Conservation (phyloP, 2,888 invertebrate genomes). For the Maniola hyperantus region DNA sequence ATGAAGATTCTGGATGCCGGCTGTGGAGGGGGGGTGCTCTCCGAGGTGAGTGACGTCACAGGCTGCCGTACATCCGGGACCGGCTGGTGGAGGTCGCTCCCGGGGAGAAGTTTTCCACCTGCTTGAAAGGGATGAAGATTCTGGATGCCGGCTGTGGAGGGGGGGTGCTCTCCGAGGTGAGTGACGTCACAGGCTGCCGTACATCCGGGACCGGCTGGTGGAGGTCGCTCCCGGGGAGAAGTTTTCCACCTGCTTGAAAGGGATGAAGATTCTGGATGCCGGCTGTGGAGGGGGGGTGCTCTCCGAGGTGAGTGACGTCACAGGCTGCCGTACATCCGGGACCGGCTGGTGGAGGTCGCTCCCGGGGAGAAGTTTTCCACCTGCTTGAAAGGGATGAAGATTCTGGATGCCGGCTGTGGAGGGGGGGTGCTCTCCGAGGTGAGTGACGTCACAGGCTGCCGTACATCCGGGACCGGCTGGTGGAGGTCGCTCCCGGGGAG, state of each 20-base stretch:
- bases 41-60: conserved; percentile 45
- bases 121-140: conserved; percentile 86
- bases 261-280: too few species aligned
- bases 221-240: too few species aligned
- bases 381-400: conserved; percentile 85
- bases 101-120: conserved; percentile 69
- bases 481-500: too few species aligned
- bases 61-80: conserved; percentile 88
- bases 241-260: too few species aligned
- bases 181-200: too few species aligned
- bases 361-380: conserved; percentile 63
- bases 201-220: too few species aligned
- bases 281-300: too few species aligned
- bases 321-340: conserved; percentile 88
- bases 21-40: too few species aligned
- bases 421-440: conserved; percentile 91
- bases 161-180: conserved; percentile 88
- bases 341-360: conserved; percentile 84
- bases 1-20: too few species aligned
- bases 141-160: conserved; percentile 97
- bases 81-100: conserved; percentile 82
- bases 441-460: too few species aligned
- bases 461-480: too few species aligned
- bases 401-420: conserved; percentile 97
- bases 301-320: conserved; percentile 21